Evolutionary conservation across 2,797 vertebrate species (phyloP), one percentile per base, ranked within the genome.

Genomic region (Mastacembelus armatus): DNA sequence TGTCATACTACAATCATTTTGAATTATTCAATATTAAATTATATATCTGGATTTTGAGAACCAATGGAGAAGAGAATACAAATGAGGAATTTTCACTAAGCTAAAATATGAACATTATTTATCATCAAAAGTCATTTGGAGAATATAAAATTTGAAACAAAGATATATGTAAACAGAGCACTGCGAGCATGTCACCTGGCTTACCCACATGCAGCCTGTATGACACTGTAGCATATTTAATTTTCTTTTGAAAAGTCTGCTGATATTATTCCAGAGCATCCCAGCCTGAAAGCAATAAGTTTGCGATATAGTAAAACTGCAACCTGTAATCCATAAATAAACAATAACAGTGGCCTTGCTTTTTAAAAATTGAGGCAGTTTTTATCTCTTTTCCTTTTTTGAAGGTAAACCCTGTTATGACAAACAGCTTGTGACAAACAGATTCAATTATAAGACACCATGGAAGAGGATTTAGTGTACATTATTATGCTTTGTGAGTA

Each of bases 271-370:
- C 75, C 67, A 59, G 29, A 65, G 57, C 65, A 77, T 38, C 29
- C 61, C 47, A 55, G 58, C 39, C 68, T 55, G 67, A 68, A 85
- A 85, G 78, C 86, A 90, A 88, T 88, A 89, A 51, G 42, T 69
- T 45, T 62, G 71, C 90, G 77, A 84, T 73, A 56, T 57, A 71
- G 74, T 64, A 66, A 71, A 66, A 63, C 58, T 73, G 64, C 78
- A 83, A 83, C 57, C 48, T 66, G 61, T 64, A 63, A 69, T 81
- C 75, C 58, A 74, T 42, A 83, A 88, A 85, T 76, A 86, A 88
- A 87, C 70, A 88, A 80, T 59, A 84, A 79, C 38, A 42, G 43
- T 59, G 54, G 59, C 30, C 63, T 38, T 58, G 54, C 49, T 52
- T 74, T 66, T 81, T 56, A 69, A 80, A 71, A 78, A 71, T 51